Conservation (phyloP, 2,888 invertebrate genomes). For the Unio delphinus region DNA sequence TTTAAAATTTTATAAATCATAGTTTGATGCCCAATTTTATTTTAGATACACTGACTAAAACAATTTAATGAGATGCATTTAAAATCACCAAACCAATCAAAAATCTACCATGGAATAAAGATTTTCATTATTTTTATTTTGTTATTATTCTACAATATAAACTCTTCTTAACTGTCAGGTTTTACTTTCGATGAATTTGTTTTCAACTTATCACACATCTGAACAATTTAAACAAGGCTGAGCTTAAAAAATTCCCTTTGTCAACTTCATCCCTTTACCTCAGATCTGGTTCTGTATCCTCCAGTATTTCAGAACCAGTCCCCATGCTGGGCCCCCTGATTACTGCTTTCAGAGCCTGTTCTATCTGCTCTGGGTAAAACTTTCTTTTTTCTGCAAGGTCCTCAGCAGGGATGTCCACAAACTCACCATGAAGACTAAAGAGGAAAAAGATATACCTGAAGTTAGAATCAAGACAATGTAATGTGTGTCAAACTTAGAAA, state of each 20-base stretch:
- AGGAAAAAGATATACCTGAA: not conserved
- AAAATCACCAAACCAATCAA: too few species aligned
- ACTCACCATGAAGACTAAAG: conserved; percentile 85
- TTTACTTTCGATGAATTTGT: not conserved
- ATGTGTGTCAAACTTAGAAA: not conserved
- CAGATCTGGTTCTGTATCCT: conserved; percentile 87
- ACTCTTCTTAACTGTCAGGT: too few species aligned
- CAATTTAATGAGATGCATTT: too few species aligned
- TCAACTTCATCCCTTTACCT: conserved; percentile 73
- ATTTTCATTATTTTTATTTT: too few species aligned
- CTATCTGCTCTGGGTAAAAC: conserved; percentile 69
- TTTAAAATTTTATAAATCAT: too few species aligned
- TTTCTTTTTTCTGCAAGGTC: conserved; percentile 39
- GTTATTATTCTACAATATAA: too few species aligned
- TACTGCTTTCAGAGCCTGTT: conserved; percentile 76
- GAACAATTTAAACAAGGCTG: not conserved
- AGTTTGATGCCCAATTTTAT: too few species aligned
- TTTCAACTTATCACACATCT: not conserved
- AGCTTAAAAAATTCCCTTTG: too few species aligned
- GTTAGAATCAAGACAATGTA: not conserved
- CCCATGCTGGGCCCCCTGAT: conserved; percentile 38
- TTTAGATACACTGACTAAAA: too few species aligned
- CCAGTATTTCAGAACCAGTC: conserved; percentile 75
- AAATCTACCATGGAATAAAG: too few species aligned
- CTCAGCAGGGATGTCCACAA: conserved; percentile 82